These are phyloP conservation scores for Lathronympha strigana DNA, from an alignment of 2,888 invertebrate species.

Conservation along the genomic window DNA sequence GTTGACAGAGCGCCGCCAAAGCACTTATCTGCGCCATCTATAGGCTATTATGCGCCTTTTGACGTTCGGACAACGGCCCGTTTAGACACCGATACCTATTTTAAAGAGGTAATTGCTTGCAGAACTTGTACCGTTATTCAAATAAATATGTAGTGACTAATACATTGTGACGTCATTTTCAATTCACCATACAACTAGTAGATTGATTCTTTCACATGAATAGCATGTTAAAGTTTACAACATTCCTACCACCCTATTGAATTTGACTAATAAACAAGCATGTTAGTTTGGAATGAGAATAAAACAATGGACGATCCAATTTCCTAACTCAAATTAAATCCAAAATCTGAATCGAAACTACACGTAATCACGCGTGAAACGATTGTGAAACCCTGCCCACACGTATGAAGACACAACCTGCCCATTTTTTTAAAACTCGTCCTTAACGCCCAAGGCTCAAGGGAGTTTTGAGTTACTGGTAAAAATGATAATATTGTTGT, in stretches of 20 bases:
- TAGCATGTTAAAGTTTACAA: neutral
- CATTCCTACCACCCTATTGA: conserved; percentile 8
- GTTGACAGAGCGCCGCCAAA: conserved; percentile 69
- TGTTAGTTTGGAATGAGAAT: conserved; percentile 17
- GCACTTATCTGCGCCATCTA: conserved; percentile 77
- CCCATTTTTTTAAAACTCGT: neutral
- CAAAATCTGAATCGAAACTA: conserved; percentile 22
- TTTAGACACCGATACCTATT: conserved; percentile 59
- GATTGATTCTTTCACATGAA: neutral
- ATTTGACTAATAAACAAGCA: neutral
- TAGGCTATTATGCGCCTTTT: conserved; percentile 79
- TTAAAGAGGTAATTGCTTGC: conserved; percentile 34
- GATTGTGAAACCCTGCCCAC: conserved; percentile 25
- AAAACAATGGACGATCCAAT: conserved; percentile 29
- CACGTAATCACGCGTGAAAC: conserved; percentile 43
- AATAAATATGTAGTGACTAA: conserved; percentile 23
- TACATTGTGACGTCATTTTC: conserved; percentile 20
- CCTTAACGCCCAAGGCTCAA: conserved; percentile 1
- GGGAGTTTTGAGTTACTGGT: neutral
- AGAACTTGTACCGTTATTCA: conserved; percentile 18
- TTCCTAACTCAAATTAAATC: conserved; percentile 34
- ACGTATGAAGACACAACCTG: neutral
- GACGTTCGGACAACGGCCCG: conserved; percentile 70
- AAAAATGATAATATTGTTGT: neutral
- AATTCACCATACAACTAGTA: neutral